phyloP scores from a whole-genome alignment of 2,888 invertebrate species.

The Lithophane leautieri region DNA sequence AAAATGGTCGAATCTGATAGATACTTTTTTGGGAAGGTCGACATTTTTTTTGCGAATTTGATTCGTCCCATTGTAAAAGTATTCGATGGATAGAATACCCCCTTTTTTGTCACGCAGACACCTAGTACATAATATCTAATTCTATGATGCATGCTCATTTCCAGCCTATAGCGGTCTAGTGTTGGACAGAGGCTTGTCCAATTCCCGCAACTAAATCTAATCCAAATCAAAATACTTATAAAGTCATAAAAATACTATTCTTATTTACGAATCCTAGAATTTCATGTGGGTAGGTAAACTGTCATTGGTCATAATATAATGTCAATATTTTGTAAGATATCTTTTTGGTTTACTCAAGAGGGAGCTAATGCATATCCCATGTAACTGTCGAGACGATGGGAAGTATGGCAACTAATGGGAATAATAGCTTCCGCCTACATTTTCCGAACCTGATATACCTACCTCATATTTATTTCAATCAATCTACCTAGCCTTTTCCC shows the following conservation, averaged over 20 bases:
- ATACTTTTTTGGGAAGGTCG: too few species aligned
- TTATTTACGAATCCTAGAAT: background rate
- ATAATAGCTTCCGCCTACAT: slow-evolving; percentile 10
- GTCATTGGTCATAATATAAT: background rate
- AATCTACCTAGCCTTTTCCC: too few species aligned
- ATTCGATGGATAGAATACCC: too few species aligned
- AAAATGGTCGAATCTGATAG: too few species aligned
- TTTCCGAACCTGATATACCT: slow-evolving; percentile 3
- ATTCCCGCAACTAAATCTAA: too few species aligned
- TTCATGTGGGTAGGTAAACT: background rate
- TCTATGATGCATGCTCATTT: background rate
- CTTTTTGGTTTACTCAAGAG: slow-evolving; percentile 15
- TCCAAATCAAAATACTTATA: background rate
- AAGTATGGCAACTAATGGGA: slow-evolving; percentile 15
- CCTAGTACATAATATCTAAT: background rate
- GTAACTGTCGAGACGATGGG: slow-evolving; percentile 31
- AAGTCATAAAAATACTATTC: background rate
- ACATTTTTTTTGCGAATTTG: too few species aligned
- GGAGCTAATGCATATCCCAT: slow-evolving; percentile 46
- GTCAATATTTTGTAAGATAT: slow-evolving; percentile 28
- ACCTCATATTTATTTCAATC: too few species aligned
- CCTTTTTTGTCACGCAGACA: too few species aligned
- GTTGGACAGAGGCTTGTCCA: background rate
- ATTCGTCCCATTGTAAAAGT: too few species aligned
- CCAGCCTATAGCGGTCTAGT: background rate